Percentiles rank a stretch among this genome's conserved stretches.
Evolutionary conservation across 1,140 invertebrate species (phyloP).

Genomic region (Latrodectus geometricus): DNA sequence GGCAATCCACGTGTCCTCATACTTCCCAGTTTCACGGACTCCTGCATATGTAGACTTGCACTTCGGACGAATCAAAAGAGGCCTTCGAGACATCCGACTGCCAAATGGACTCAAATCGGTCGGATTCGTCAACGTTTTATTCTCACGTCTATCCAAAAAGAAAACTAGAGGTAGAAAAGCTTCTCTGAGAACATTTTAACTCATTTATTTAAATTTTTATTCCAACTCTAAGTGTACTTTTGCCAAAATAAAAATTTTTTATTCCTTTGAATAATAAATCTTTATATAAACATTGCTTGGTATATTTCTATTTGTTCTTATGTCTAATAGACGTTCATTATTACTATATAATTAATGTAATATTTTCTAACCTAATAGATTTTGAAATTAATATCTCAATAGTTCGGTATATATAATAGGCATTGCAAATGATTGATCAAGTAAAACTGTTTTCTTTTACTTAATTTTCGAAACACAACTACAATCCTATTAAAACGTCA

Average conservation of each 20-base stretch:
- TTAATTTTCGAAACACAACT: too few relatives aligned
- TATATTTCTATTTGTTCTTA: too few relatives aligned
- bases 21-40: not conserved
- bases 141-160: not conserved
- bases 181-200: not conserved
- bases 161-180: not conserved
- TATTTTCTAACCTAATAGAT: too few relatives aligned
- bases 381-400: too few relatives aligned
- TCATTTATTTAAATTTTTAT: constrained; percentile 46
- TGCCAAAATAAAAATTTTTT: constrained; percentile 54
- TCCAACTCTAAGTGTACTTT: constrained; percentile 48
- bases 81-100: not conserved
- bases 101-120: not conserved
- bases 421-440: too few relatives aligned
- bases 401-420: too few relatives aligned
- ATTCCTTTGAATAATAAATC: constrained; percentile 59
- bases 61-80: not conserved
- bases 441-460: too few relatives aligned
- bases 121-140: not conserved
- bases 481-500: too few relatives aligned
- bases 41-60: not conserved
- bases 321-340: too few relatives aligned
- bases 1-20: too few relatives aligned
- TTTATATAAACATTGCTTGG: constrained; percentile 23
- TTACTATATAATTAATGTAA: too few relatives aligned